phyloP scores from a whole-genome alignment of 2,797 vertebrate genomes.

The Aphelocoma californica region DNA sequence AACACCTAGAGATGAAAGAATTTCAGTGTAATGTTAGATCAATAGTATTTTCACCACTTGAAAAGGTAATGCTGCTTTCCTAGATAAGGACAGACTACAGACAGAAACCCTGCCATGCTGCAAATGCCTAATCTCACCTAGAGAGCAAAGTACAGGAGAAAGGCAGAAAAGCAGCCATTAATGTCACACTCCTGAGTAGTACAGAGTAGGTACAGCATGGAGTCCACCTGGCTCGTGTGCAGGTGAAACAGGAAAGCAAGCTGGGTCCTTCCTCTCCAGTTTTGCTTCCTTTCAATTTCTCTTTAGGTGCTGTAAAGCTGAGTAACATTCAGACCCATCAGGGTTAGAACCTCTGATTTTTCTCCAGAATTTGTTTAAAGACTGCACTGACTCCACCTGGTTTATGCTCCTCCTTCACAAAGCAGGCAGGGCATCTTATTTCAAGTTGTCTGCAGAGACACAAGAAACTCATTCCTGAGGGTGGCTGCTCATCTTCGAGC shows the following conservation, averaged over 20 bases:
- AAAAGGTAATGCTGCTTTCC: neutral
- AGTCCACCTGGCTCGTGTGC: rapidly evolving
- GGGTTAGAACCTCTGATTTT: neutral
- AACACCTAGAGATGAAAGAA: neutral
- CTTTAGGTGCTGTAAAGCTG: neutral
- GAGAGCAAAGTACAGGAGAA: conserved; percentile 14
- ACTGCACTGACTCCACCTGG: neutral
- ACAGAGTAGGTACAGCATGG: rapidly evolving
- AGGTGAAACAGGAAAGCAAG: neutral
- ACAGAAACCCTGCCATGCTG: neutral
- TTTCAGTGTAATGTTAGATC: neutral
- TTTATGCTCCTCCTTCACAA: neutral
- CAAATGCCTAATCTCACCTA: neutral
- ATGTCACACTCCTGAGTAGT: neutral
- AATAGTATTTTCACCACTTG: neutral
- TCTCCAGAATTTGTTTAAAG: neutral
- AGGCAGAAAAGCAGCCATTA: neutral
- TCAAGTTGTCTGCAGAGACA: neutral
- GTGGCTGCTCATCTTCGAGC: neutral
- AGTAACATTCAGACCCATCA: neutral
- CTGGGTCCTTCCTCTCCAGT: neutral
- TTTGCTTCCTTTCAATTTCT: neutral
- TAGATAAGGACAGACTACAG: neutral
- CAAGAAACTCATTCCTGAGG: neutral
- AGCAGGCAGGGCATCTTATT: neutral